Base-by-base conservation (phyloP, 1,140 invertebrate species). In the Eufriesea mexicana region DNA sequence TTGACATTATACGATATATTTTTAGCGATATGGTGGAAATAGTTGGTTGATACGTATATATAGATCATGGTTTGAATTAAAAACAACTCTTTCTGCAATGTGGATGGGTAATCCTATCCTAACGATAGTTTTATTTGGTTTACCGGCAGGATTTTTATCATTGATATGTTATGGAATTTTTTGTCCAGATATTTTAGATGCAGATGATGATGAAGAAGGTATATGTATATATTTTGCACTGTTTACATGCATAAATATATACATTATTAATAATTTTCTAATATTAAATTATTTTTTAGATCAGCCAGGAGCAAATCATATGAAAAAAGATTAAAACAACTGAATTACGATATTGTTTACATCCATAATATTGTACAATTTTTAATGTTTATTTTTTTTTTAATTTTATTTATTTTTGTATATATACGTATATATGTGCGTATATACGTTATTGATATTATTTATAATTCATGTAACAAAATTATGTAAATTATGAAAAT, bases 161-260 rank as follows among this genome's bases (percentile, higher is more conserved):
- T 96, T 99, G 2, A 99, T 99, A 90, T 96, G 97, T 91, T 99
- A 99, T 91, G 98, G 98, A 5, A 97, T 98, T 84, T 99, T 98
- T 93, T 99, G 98, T 93, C 96, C 98, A 42, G 98, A 99, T 94
- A 98, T 99, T 90, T 95, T 99, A 86, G 98, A 99, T 92, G 97
- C 98, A n/a, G 96, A 97, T 85, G 98, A 98, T 28, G 98, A 98
- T 66, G 97, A 97, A 85, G 95, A 95, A 89, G 93, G 91, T 93
- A 92, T 84, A 73, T 55, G 20, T 79, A 35, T 23, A 45, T 78
- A 35, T 74, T 28, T 72, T 35, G 59, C 45, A 64, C 54, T 5
- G 16, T 18, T 18, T 35, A 62, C 18, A 16, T 62, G 6, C 59
- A 59, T 45, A 2, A 35, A 28, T 79, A 66, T 55, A 73, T 23